Percentiles rank a stretch among this genome's conserved stretches.
phyloP scores from a whole-genome alignment of 1,140 invertebrate species.

The Atta colombica region DNA sequence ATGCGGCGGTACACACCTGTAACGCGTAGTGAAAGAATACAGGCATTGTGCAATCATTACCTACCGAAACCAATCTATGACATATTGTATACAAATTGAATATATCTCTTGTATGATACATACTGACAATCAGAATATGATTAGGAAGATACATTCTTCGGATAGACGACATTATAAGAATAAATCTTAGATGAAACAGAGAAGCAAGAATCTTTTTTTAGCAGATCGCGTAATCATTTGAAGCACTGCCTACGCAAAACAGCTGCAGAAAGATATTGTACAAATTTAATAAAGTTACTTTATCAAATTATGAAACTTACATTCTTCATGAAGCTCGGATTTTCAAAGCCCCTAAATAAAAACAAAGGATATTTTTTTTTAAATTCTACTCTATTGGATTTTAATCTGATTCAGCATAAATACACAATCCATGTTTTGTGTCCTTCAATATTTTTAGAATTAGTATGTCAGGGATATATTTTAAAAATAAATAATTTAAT shows the following conservation, averaged over 20 bases:
- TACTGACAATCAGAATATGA: neutral
- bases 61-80: slow-evolving; percentile 92
- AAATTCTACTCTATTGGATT: neutral
- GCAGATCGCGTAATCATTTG: neutral
- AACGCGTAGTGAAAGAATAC: slow-evolving; percentile 91
- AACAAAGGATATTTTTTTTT: neutral
- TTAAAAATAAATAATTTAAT: slow-evolving; percentile 4
- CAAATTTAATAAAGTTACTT: slow-evolving; percentile 45
- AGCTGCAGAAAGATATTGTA: neutral
- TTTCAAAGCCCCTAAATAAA: neutral
- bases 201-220: slow-evolving; percentile 7
- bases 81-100: slow-evolving; percentile 88
- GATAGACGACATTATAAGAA: slow-evolving; percentile 23
- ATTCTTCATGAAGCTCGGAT: neutral
- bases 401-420: neutral
- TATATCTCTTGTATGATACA: neutral
- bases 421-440: neutral
- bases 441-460: neutral
- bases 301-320: slow-evolving; percentile 24
- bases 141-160: slow-evolving; percentile 11
- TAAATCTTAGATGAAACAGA: slow-evolving; percentile 7
- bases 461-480: neutral
- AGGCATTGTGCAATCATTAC: slow-evolving; percentile 92
- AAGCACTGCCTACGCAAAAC: slow-evolving; percentile 35
- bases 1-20: slow-evolving; percentile 93